Evolutionary conservation across 1,140 invertebrate species (phyloP), one percentile per base, ranked within the genome.

Genomic region (Bombyx mandarina): DNA sequence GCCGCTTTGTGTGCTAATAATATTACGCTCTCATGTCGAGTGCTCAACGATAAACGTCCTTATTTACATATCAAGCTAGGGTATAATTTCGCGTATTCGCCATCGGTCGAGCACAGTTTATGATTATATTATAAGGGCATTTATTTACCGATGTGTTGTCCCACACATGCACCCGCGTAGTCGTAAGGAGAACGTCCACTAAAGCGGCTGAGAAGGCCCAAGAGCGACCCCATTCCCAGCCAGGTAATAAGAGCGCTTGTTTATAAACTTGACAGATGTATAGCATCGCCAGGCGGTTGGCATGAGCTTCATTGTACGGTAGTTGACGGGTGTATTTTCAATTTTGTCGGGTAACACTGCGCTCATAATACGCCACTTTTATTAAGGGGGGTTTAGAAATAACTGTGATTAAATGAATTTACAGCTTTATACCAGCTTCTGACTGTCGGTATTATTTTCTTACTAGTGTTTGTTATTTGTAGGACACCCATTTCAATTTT

Each of bases 121-220:
- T 3, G 0, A 35, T 35, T 35, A 35, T 35, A 3, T 35, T 35
- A 35, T 47, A 69, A 62, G 74, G 67, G 67, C 72, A 56, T 71
- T 77, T 80, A 86, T 74, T 86, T 77, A 86, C 75, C 71, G 71
- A 83, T 82, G 81, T 85, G 82, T 87, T 87, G 84, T 85, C 79
- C 82, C 8, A 84, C 84, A 85, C 82, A 85, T 85, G 82, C 84
- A 84, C 84, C 77, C 82, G 78, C 76, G 82, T 86, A 89, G 88
- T 89, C 76, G 86, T 89, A 79, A 82, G 88, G 81, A 88, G 86
- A 88, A 89, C 83, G 66, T 89, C 88, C 82, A 89, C 88, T 81
- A 89, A 89, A 87, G 80, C 84, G 79, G 82, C 88, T 77, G 88
- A 89, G 76, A 89, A 89, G 82, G 79, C 84, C 77, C 88, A 89